phyloP scores from a whole-genome alignment of 1,140 invertebrate genomes.

The Ceratosolen fusciceps region DNA sequence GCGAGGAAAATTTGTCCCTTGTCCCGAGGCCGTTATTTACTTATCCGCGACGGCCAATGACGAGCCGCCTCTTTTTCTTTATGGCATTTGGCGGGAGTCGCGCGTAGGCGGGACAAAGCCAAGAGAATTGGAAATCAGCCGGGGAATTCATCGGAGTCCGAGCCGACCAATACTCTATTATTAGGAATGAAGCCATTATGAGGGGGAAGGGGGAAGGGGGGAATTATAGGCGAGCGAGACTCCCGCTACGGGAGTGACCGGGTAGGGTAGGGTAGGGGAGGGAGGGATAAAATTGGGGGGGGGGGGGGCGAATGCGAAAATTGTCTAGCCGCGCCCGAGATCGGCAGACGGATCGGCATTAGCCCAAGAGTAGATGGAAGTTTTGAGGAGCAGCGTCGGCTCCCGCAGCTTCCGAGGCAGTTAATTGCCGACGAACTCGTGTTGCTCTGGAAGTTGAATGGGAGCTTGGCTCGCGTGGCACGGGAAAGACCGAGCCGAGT shows the following conservation, averaged over 20 bases:
- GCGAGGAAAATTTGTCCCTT: too few relatives aligned
- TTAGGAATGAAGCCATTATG: constrained; percentile 25
- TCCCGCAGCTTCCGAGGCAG: constrained; percentile 19
- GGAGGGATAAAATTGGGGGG: background rate
- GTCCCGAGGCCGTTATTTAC: too few relatives aligned
- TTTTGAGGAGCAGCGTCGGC: background rate
- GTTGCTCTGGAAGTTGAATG: constrained; percentile 18
- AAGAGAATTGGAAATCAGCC: too few relatives aligned
- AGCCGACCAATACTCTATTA: too few relatives aligned
- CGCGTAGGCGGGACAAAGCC: too few relatives aligned
- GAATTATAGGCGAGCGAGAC: too few relatives aligned
- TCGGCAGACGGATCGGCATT: background rate
- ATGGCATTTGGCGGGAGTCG: too few relatives aligned
- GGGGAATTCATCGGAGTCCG: too few relatives aligned
- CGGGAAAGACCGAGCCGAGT: background rate
- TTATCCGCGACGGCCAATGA: too few relatives aligned
- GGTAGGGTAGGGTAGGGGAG: background rate
- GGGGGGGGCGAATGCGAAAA: background rate
- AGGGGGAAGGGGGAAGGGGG: background rate
- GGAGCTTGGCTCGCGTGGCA: constrained; percentile 18
- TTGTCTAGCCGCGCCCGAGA: background rate
- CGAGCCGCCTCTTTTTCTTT: too few relatives aligned
- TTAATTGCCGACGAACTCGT: constrained; percentile 34
- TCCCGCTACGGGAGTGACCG: too few relatives aligned
- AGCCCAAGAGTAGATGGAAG: background rate